Conservation (phyloP, 1,140 invertebrate genomes). For the Lithobius niger region DNA sequence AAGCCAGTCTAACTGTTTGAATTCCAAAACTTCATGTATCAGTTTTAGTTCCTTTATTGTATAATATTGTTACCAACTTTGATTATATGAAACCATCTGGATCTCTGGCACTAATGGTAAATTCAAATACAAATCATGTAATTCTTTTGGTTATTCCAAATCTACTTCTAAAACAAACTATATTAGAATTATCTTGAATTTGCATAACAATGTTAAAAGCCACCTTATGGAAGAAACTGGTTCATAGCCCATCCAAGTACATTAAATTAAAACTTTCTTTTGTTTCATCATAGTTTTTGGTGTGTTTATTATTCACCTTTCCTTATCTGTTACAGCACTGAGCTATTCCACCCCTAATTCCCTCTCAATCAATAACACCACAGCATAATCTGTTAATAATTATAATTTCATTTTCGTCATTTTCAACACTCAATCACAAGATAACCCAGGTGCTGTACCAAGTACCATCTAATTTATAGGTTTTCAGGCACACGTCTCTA, state of each 20-base stretch:
- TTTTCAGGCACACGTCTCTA: constrained; percentile 16
- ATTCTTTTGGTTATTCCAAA: constrained; percentile 21
- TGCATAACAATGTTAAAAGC: neutral
- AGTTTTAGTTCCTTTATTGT: constrained; percentile 24
- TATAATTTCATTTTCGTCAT: constrained; percentile 19
- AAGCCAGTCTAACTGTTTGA: constrained; percentile 26
- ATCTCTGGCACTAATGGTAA: constrained; percentile 21
- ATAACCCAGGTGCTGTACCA: constrained; percentile 20
- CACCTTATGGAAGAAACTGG: neutral
- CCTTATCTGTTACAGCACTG: constrained; percentile 16
- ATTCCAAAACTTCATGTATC: constrained; percentile 26
- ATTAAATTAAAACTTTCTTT: constrained; percentile 4
- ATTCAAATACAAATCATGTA: constrained; percentile 20
- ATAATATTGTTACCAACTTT: constrained; percentile 26
- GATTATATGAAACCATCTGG: neutral
- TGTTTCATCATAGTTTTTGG: constrained; percentile 14
- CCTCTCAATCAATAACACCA: constrained; percentile 20
- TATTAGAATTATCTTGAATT: constrained; percentile 5
- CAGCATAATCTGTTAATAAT: constrained; percentile 21
- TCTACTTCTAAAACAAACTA: constrained; percentile 21
- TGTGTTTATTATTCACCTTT: constrained; percentile 21
- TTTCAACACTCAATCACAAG: constrained; percentile 20
- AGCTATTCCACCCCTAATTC: constrained; percentile 18
- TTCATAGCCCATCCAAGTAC: constrained; percentile 6
- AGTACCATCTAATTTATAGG: constrained; percentile 20